A percentile compares a stretch with the other conserved stretches of the same genome.
Conservation (phyloP, 2,113 vertebrate genomes). For the Mixornis gularis region DNA sequence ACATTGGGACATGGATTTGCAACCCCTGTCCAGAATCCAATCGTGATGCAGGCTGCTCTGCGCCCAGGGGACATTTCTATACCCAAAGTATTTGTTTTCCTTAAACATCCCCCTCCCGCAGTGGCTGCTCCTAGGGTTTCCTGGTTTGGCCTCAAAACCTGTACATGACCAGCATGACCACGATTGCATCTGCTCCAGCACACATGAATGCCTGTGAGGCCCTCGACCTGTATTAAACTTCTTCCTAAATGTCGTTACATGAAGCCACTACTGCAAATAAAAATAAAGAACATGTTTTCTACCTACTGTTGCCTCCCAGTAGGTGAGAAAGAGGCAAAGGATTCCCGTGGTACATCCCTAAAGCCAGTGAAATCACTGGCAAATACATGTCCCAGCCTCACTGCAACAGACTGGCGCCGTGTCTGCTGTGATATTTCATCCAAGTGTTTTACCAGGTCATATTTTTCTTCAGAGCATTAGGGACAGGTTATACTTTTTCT, state of each 20-base stretch:
- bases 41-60: not conserved
- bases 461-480: not conserved
- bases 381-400: rapidly evolving
- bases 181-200: not conserved
- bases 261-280: not conserved
- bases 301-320: not conserved
- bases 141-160: not conserved
- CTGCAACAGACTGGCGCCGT: not conserved
- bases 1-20: rapidly evolving
- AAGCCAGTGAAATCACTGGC: not conserved
- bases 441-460: not conserved
- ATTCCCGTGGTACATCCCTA: not conserved
- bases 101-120: rapidly evolving
- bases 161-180: rapidly evolving
- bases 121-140: not conserved
- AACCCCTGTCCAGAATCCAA: not conserved
- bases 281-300: not conserved
- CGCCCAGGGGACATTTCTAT: not conserved
- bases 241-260: not conserved
- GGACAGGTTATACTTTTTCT: not conserved
- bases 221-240: not conserved
- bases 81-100: rapidly evolving
- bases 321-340: not conserved
- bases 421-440: not conserved
- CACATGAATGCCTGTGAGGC: rapidly evolving